A percentile compares a stretch with the other conserved stretches of the same genome.
Conservation (phyloP, 2,797 vertebrate genomes). For the Parauchenoglanis ngamensis region DNA sequence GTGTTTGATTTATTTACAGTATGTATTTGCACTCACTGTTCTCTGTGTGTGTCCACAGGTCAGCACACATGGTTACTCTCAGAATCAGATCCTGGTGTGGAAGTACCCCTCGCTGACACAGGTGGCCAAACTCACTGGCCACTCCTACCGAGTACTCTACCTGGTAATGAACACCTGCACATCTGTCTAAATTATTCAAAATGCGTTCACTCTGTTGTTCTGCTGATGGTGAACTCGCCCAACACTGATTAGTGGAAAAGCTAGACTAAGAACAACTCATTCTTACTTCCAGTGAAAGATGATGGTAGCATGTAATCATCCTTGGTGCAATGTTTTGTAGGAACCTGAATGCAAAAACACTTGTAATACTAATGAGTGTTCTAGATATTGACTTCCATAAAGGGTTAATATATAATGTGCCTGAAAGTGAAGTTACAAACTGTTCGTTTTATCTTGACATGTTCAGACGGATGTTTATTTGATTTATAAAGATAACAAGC, state of each 20-base stretch:
- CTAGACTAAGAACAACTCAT: neutral
- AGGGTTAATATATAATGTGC: neutral
- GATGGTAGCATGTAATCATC: neutral
- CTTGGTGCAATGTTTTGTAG: neutral
- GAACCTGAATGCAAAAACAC: neutral
- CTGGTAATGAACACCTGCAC: constrained; percentile 79
- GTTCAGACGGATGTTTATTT: neutral
- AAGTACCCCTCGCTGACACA: constrained; percentile 98
- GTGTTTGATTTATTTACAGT: neutral
- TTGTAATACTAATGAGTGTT: neutral
- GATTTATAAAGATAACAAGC: neutral
- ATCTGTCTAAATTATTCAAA: neutral
- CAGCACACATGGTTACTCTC: constrained; percentile 97
- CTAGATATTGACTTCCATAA: neutral
- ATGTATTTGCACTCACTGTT: no score
- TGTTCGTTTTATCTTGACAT: neutral
- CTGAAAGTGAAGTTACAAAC: neutral
- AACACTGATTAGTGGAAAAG: neutral
- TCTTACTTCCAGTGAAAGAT: neutral
- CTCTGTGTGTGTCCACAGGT: constrained; percentile 74
- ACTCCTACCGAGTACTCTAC: constrained; percentile 95
- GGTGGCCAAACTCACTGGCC: constrained; percentile 96
- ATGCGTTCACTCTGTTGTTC: constrained; percentile 14
- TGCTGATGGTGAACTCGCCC: neutral
- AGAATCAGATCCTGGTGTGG: constrained; percentile 99